A percentile compares a stretch with the other conserved stretches of the same genome.
Evolutionary conservation across 2,113 vertebrate species (phyloP).

Genomic region (Hemibagrus wyckioides): DNA sequence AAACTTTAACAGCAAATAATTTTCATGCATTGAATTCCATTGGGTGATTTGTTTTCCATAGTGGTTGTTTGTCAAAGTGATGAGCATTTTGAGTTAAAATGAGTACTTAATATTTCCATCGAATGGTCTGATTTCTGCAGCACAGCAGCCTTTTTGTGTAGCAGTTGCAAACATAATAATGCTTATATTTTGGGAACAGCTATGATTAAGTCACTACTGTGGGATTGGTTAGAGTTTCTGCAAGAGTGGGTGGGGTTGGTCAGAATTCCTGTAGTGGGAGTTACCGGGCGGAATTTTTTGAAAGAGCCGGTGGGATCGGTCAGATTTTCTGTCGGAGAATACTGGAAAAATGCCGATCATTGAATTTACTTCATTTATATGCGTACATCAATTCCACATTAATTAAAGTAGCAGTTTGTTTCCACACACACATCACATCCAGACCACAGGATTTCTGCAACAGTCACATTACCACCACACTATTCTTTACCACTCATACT

Average conservation of each 20-base stretch:
- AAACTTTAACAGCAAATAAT: not conserved
- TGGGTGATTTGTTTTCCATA: not conserved
- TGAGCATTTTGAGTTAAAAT: not conserved
- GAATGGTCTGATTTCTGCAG: not conserved
- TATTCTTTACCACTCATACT: not conserved
- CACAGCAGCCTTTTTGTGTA: not conserved
- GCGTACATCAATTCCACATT: not conserved
- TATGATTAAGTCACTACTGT: not conserved
- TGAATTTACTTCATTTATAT: not conserved
- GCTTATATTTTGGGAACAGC: not conserved
- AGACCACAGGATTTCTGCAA: not conserved
- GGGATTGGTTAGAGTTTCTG: not conserved
- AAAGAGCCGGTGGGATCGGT: not conserved
- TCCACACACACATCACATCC: not conserved
- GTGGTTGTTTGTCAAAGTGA: not conserved
- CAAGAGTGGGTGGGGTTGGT: not conserved
- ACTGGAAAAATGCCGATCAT: not conserved
- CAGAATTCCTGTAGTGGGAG: not conserved
- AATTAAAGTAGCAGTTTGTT: not conserved
- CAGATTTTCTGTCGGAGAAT: not conserved
- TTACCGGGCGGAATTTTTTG: no score
- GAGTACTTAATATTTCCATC: not conserved
- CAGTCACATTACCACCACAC: not conserved
- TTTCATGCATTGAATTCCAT: not conserved
- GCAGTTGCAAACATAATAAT: not conserved